A percentile compares a stretch with the other conserved stretches of the same genome.
These are phyloP conservation scores for Myotis pilosus DNA, from an alignment of 2,797 vertebrate species.

Conservation along the genomic window DNA sequence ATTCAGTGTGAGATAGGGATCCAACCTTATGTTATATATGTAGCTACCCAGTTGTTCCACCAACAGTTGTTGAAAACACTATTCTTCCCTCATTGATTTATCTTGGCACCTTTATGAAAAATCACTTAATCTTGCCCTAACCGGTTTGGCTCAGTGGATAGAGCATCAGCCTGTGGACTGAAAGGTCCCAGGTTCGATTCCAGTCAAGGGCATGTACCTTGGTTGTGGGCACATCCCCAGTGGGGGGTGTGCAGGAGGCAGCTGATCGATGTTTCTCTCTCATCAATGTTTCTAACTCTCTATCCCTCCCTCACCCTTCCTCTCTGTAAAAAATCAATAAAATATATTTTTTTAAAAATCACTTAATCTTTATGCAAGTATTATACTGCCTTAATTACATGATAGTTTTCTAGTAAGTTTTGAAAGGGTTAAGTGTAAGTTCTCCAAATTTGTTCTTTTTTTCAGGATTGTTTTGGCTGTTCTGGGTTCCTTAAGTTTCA, in stretches of 20 bases:
- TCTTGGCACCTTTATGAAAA: neutral
- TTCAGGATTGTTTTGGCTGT: neutral
- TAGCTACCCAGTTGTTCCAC: neutral
- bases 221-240: too few relatives aligned
- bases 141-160: too few relatives aligned
- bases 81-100: neutral
- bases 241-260: too few relatives aligned
- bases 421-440: neutral
- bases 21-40: neutral
- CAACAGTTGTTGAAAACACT: neutral
- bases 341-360: neutral
- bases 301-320: too few relatives aligned
- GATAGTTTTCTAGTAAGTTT: neutral
- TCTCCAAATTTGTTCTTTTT: neutral
- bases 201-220: too few relatives aligned
- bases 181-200: too few relatives aligned
- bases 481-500: neutral
- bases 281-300: too few relatives aligned
- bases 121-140: neutral
- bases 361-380: neutral
- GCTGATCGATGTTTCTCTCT: too few relatives aligned
- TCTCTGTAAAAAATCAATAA: too few relatives aligned
- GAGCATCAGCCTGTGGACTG: too few relatives aligned
- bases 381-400: neutral
- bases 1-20: neutral